phyloP scores from a whole-genome alignment of 2,113 vertebrate species.

The Brienomyrus brachyistius region DNA sequence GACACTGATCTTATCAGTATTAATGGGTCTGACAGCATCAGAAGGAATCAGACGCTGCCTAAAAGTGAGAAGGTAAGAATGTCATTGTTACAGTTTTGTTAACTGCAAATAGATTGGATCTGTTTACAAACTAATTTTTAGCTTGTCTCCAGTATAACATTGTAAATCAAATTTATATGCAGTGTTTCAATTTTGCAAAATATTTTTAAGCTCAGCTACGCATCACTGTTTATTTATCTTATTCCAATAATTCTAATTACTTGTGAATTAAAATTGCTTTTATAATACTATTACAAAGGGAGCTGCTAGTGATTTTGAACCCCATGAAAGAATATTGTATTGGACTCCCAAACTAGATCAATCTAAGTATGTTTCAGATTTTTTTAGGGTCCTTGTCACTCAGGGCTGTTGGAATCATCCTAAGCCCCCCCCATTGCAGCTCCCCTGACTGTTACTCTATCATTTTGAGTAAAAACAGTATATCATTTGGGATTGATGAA shows the following conservation, averaged over 20 bases:
- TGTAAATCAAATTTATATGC: background rate
- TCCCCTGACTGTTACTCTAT: background rate
- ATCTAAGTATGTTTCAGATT: background rate
- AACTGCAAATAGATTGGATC: background rate
- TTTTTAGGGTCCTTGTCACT: background rate
- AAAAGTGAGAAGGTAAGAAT: slow-evolving; percentile 16
- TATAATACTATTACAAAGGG: background rate
- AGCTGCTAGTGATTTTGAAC: background rate
- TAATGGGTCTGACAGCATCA: slow-evolving; percentile 14
- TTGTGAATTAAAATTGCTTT: background rate
- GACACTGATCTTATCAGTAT: slow-evolving; percentile 25
- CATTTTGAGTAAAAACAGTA: background rate
- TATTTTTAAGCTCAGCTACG: background rate
- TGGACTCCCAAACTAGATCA: background rate
- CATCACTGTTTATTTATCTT: background rate
- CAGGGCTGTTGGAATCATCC: background rate
- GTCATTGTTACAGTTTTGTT: background rate
- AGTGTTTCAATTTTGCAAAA: background rate
- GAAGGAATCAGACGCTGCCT: background rate
- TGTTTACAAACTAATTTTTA: background rate
- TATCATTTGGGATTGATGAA: background rate
- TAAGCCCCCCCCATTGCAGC: background rate
- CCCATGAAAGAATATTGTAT: background rate
- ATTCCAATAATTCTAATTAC: background rate
- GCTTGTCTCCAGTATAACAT: background rate